phyloP scores from a whole-genome alignment of 2,888 invertebrate species.

The Encarsia formosa region DNA sequence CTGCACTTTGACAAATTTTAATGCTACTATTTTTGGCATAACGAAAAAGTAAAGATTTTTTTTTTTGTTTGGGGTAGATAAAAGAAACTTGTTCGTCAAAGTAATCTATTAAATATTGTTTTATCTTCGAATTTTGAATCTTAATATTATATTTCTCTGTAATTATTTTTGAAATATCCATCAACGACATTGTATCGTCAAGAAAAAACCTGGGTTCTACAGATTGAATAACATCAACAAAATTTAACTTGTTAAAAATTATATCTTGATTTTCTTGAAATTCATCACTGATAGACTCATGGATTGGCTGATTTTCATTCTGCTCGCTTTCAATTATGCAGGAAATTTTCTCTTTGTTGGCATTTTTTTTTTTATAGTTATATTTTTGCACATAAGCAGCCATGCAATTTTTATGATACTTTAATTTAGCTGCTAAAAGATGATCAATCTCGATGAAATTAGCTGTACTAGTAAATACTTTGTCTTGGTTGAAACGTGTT shows the following conservation, averaged over 20 bases:
- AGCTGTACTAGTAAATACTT: neutral
- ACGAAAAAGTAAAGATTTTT: conserved; percentile 1
- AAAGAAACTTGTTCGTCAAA: neutral
- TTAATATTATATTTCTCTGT: neutral
- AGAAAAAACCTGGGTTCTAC: neutral
- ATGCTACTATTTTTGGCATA: too few species aligned
- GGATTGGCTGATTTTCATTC: too few species aligned
- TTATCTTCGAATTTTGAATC: neutral
- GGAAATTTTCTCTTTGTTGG: too few species aligned
- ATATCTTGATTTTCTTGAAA: neutral
- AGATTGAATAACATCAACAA: neutral
- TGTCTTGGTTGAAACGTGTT: neutral
- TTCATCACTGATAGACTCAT: neutral
- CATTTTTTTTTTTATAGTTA: neutral
- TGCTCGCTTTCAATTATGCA: too few species aligned
- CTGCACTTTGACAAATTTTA: neutral
- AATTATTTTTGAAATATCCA: neutral
- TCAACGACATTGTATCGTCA: neutral
- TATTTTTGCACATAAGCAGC: neutral
- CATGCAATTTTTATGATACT: neutral
- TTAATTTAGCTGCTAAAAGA: neutral
- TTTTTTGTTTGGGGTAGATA: neutral
- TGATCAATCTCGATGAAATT: neutral
- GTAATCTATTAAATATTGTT: neutral
- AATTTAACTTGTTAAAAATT: neutral